These are phyloP conservation scores for Hyalella azteca DNA, from an alignment of 2,888 invertebrate species.

Conservation along the genomic window DNA sequence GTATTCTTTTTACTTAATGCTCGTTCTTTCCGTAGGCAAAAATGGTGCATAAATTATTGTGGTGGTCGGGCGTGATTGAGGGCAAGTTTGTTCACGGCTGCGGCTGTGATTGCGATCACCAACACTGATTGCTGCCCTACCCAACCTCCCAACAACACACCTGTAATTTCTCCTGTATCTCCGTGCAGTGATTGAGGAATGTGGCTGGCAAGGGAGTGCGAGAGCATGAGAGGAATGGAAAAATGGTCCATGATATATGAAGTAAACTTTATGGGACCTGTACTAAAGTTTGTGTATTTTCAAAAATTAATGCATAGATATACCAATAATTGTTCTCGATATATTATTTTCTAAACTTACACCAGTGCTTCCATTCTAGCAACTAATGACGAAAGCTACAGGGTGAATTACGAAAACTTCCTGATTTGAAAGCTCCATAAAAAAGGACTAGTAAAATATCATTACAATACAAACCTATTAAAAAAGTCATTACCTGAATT, in stretches of 20 bases:
- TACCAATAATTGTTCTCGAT: background rate
- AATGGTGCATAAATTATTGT: background rate
- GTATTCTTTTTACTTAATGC: no score
- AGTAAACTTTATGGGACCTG: background rate
- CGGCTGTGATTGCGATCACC: background rate
- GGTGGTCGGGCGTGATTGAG: background rate
- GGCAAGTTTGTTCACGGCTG: background rate
- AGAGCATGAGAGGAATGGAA: background rate
- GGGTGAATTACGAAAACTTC: no score
- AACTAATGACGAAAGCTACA: no score
- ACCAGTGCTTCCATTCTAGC: no score
- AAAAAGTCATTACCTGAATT: no score
- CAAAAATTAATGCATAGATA: background rate
- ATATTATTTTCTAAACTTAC: background rate
- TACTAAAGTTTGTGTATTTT: background rate
- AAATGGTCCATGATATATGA: background rate
- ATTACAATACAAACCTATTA: no score
- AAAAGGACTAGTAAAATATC: no score
- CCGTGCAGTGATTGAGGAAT: background rate
- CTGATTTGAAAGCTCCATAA: no score
- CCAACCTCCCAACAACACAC: background rate
- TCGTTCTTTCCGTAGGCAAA: no score
- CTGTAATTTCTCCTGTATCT: slow-evolving; percentile 2
- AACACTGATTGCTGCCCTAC: background rate
- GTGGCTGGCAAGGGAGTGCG: background rate